Evolutionary conservation across 2,797 vertebrate genomes (phyloP), one percentile per base, ranked within the genome.

Genomic region (Melanotaenia boesemani): DNA sequence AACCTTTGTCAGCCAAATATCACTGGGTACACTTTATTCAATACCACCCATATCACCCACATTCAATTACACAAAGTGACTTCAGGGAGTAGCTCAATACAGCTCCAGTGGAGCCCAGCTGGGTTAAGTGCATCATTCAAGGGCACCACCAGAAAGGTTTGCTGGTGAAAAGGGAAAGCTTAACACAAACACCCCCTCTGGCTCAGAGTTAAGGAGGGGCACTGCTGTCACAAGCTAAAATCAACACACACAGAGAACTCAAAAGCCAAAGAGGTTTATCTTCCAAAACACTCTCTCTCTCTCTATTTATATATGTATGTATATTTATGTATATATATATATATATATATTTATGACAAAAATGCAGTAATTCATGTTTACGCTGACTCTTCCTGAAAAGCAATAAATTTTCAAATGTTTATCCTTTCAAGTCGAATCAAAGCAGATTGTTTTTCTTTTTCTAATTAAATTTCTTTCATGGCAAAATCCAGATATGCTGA

Each of bases 111-210:
- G 74, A 37, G 79, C 74, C 69, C 79, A 72, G 83, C 80, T 74
- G 78, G 82, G 85, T 81, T 82, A 88, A 88, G 75, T 83, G 88
- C 66, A 83, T 82, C 52, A 69, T 80, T 89, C 76, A 86, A 82
- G 81, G 85, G 72, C 83, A 74, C 55, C 65, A 64, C 78, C 61
- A 34, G 59, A 64, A 79, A 81, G 74, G 63, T 56, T 48, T 70
- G 63, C 32, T 30, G 50, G 58, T 67, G 66, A 73, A 61, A 24
- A 54, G n/a, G 50, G 34, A 56, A 41, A 55, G 20, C 18, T 65
- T 70, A 78, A 63, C 46, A 79, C 63, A 76, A 55, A 63, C 57
- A 44, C 28, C 26, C 61, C 56, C 54, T 30, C 28, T 4, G 11
- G 7, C 20, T 46, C 65, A 37, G 2, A 20, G 46, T 7, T 12